Percentiles rank a stretch among this genome's conserved stretches.
phyloP scores from a whole-genome alignment of 2,888 invertebrate genomes.

The Chrysolina oricalcia region DNA sequence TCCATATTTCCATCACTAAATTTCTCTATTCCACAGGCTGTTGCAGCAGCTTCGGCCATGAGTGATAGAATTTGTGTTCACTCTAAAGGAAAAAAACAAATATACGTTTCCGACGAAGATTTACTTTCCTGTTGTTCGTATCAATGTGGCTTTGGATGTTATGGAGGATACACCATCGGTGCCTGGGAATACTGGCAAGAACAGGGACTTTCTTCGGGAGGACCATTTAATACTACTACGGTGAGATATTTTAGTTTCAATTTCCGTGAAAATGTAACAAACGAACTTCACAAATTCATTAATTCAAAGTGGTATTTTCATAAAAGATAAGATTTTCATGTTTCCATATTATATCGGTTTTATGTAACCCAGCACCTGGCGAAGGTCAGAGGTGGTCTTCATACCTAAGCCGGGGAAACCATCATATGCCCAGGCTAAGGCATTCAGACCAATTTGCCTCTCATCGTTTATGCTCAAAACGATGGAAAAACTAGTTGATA shows the following conservation, averaged over 20 bases:
- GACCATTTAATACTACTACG: constrained; percentile 79
- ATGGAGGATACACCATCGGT: constrained; percentile 84
- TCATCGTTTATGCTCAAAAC: too few relatives aligned
- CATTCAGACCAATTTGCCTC: too few relatives aligned
- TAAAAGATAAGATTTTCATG: too few relatives aligned
- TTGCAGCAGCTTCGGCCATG: constrained; percentile 91
- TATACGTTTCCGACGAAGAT: constrained; percentile 87
- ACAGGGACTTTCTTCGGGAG: constrained; percentile 89
- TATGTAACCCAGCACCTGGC: too few relatives aligned
- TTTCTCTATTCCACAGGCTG: constrained; percentile 74
- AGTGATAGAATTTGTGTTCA: constrained; percentile 88
- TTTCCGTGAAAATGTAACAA: too few relatives aligned
- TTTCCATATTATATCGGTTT: too few relatives aligned
- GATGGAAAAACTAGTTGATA: too few relatives aligned
- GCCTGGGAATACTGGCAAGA: constrained; percentile 90
- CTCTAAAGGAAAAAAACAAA: constrained; percentile 79
- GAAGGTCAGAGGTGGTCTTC: too few relatives aligned
- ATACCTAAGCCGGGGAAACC: too few relatives aligned
- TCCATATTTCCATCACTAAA: background rate
- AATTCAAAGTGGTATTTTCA: background rate
- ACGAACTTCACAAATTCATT: too few relatives aligned
- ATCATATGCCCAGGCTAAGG: too few relatives aligned
- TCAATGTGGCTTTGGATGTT: constrained; percentile 84
- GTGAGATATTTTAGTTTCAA: constrained; percentile 63
- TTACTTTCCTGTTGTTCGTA: constrained; percentile 82